A percentile compares a stretch with the other conserved stretches of the same genome.
Conservation (phyloP, 2,797 vertebrate genomes). For the Phrynocephalus guinanensis region DNA sequence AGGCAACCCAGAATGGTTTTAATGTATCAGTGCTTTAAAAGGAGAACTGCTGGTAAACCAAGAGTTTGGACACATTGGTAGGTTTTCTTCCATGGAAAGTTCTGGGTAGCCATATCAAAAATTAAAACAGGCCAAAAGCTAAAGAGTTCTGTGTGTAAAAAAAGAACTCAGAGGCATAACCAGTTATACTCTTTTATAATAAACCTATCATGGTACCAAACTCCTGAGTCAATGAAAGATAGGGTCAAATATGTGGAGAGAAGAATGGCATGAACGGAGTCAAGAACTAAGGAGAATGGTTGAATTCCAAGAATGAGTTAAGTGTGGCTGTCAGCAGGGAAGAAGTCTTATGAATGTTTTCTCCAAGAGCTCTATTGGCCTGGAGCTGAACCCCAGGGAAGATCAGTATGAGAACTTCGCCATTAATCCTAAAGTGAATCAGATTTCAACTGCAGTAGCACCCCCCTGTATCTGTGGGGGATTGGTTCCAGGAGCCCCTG, state of each 20-base stretch:
- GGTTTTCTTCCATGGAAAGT: not conserved
- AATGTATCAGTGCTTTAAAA: not conserved
- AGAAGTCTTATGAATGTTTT: not conserved
- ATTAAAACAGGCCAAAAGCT: too few relatives aligned
- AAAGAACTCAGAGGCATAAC: too few relatives aligned
- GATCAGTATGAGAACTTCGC: not conserved
- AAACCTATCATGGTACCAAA: not conserved
- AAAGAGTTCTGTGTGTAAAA: not conserved
- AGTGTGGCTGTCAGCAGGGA: too few relatives aligned
- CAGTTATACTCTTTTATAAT: not conserved
- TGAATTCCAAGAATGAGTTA: not conserved
- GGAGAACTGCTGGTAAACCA: not conserved
- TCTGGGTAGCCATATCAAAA: not conserved
- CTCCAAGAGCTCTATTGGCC: not conserved
- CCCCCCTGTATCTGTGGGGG: too few relatives aligned
- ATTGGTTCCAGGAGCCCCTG: too few relatives aligned
- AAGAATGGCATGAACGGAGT: too few relatives aligned
- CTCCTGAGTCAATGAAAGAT: not conserved
- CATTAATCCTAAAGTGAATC: not conserved
- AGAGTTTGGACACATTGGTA: not conserved
- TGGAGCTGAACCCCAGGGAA: not conserved
- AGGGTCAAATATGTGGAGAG: not conserved
- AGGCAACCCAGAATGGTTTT: not conserved
- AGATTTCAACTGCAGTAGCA: not conserved
- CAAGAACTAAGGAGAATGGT: not conserved